Percentiles rank a stretch among this genome's conserved stretches.
Evolutionary conservation across 2,113 vertebrate genomes (phyloP).

Genomic region (Sphaerodactylus townsendi): DNA sequence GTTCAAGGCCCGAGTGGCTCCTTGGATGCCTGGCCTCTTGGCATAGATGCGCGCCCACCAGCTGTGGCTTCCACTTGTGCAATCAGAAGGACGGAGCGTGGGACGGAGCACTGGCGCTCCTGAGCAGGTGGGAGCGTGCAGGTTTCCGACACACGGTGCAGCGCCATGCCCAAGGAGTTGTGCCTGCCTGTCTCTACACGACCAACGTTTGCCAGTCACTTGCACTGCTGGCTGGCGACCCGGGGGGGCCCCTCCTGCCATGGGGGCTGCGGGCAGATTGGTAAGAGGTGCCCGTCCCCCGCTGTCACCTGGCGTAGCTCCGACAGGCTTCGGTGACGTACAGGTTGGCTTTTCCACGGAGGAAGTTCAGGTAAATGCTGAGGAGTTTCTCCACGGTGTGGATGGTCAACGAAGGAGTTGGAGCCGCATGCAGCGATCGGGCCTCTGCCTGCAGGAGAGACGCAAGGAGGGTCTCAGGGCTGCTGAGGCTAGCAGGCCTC

Average conservation of each 20-base stretch:
- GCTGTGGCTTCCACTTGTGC: too few species aligned
- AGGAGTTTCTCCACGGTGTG: conserved; percentile 60
- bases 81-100: too few species aligned
- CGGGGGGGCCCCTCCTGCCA: not conserved
- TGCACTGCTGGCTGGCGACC: not conserved
- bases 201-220: not conserved
- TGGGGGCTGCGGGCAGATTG: too few species aligned
- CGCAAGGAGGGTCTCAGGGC: too few species aligned
- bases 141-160: not conserved
- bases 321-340: conserved; percentile 52
- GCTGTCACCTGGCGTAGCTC: conserved; percentile 57
- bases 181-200: not conserved
- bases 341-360: conserved; percentile 63
- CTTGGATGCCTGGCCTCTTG: too few species aligned
- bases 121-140: not conserved
- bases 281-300: not conserved
- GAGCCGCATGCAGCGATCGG: not conserved
- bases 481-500: too few species aligned
- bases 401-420: conserved; percentile 36
- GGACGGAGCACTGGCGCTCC: too few species aligned
- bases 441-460: not conserved
- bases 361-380: conserved; percentile 63
- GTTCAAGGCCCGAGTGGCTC: not conserved
- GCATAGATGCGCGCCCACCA: too few species aligned
- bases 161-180: fast-evolving